These are phyloP conservation scores for Muschampia plurimacula DNA, from an alignment of 2,888 invertebrate species.

Conservation along the genomic window DNA sequence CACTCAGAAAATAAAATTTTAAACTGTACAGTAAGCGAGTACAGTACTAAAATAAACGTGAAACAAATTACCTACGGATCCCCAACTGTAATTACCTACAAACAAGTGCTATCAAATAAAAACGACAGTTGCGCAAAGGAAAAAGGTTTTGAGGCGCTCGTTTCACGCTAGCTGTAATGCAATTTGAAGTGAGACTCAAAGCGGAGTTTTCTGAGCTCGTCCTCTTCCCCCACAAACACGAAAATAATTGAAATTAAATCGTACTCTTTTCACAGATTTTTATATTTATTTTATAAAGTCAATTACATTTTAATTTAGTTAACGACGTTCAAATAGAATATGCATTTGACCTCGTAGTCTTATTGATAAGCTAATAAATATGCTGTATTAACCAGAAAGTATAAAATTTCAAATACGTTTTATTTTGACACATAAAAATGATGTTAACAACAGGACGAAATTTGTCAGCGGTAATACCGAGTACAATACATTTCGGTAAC, in stretches of 20 bases:
- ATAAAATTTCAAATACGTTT: background rate
- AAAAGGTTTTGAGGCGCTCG: constrained; percentile 65
- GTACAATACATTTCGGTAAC: constrained; percentile 36
- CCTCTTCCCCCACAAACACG: constrained; percentile 38
- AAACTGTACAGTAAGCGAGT: constrained; percentile 17
- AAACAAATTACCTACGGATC: constrained; percentile 43
- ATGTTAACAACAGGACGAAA: constrained; percentile 16
- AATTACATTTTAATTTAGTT: background rate
- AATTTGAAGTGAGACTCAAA: constrained; percentile 73
- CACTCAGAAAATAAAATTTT: constrained; percentile 10
- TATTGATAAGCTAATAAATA: no score
- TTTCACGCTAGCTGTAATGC: constrained; percentile 71
- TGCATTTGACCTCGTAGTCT: background rate
- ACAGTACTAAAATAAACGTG: constrained; percentile 30
- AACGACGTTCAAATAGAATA: no score
- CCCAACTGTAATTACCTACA: constrained; percentile 66
- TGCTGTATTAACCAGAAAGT: background rate
- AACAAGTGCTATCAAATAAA: constrained; percentile 68
- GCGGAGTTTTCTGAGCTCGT: constrained; percentile 51
- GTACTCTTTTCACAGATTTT: constrained; percentile 1
- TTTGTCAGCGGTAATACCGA: constrained; percentile 32
- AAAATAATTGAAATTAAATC: constrained; percentile 39
- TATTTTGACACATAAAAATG: constrained; percentile 17
- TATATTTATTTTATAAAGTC: background rate
- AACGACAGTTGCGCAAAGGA: constrained; percentile 60